Evolutionary conservation across 2,888 invertebrate genomes (phyloP).

Genomic region (Lasioglossum vierecki): DNA sequence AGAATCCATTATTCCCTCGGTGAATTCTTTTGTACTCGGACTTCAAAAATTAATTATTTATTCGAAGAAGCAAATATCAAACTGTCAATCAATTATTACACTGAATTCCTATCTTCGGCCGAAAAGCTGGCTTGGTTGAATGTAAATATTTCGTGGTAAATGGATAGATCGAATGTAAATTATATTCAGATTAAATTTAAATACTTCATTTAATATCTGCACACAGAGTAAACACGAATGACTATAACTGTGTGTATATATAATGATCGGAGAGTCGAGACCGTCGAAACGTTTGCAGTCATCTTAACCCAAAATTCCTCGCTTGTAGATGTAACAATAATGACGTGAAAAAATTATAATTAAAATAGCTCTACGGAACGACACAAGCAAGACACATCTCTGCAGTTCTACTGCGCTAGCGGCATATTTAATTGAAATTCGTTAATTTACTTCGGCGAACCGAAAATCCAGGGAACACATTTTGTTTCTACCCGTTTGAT

Average conservation of each 20-base stretch:
- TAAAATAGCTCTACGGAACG: neutral
- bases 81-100: neutral
- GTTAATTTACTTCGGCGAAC: neutral
- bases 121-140: neutral
- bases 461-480: neutral
- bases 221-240: neutral
- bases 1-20: too few species aligned
- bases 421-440: neutral
- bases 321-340: neutral
- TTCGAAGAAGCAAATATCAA: neutral
- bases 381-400: neutral
- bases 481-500: neutral
- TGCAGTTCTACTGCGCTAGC: neutral
- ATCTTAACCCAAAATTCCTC: too few species aligned
- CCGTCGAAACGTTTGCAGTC: neutral
- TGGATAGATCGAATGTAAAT: neutral
- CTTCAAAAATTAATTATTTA: neutral
- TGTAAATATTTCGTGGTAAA: neutral
- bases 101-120: neutral
- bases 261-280: slow-evolving; percentile 30
- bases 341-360: neutral
- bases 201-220: neutral
- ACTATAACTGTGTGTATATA: slow-evolving; percentile 23
- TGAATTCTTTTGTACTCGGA: neutral
- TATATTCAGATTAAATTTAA: neutral